Evolutionary conservation across 2,888 invertebrate species (phyloP), one percentile per base, ranked within the genome.

Genomic region (Schrankia costaestrigalis): DNA sequence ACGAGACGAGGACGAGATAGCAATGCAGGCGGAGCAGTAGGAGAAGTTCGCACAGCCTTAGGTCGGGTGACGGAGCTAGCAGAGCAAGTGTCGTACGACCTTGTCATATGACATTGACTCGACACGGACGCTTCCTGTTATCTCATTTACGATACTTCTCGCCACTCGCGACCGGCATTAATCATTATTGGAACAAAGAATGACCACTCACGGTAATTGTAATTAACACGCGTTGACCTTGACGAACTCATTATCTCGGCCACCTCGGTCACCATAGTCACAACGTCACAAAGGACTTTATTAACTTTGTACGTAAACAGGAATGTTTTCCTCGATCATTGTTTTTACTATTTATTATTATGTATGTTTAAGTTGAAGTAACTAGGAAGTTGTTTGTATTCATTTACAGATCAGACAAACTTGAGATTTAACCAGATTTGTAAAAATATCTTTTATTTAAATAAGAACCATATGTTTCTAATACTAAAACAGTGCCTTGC

Each of bases 171-270:
- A 63, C 70, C 71, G 72, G 81, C 79, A 79, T 84, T 86, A 78
- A 82, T 86, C 83, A 83, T 76, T 84, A 84, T 79, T 82, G 81
- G 77, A 87, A 86, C 86, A 87, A 87, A 87, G 86, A 86, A 80
- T 85, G 85, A 83, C 84, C 86, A 86, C 85, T 85, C 82, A 78
- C 81, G 79, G 83, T 81, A 84, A 83, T 85, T 78, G 78, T 81
- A 85, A 86, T 87, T 84, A 86, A 78, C 82, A 80, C 84, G 81
- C 77, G 74, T 72, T 68, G 70, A 56, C 72, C 71, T 69, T 67
- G 69, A 46, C 43, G 55, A 36, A 46, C 54, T 58, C 60, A 66
- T 69, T 69, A 70, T 72, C 72, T 70, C 75, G 71, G 71, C 70
- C 73, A 71, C 76, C 71, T 61, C 64, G 64, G 58, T 59, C 66